Conservation (phyloP, 2,113 vertebrate genomes). For the Mixornis gularis region DNA sequence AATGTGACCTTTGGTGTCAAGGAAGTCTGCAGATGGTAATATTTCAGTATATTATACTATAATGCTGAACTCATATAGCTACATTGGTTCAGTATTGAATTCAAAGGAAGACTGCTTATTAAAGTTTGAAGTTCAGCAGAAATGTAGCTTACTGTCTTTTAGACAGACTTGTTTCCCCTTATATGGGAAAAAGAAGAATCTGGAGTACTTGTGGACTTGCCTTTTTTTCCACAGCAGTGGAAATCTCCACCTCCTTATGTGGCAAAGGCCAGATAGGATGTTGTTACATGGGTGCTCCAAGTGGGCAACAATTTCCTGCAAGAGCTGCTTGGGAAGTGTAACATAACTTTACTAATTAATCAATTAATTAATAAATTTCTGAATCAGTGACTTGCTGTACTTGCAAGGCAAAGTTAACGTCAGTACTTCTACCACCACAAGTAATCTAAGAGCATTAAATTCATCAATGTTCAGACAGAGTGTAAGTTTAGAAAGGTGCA, state of each 20-base stretch:
- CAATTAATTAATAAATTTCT: neutral
- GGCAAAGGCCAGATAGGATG: neutral
- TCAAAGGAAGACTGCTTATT: neutral
- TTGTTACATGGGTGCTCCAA: neutral
- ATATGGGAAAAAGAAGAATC: neutral
- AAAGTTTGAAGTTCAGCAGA: neutral
- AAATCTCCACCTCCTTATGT: neutral
- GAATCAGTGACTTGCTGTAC: neutral
- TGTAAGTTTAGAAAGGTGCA: neutral
- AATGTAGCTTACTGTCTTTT: neutral
- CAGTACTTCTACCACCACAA: neutral
- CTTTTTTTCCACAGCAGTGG: neutral
- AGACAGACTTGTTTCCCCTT: neutral
- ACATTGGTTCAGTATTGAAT: neutral
- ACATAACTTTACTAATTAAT: neutral
- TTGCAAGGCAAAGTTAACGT: neutral
- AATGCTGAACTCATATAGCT: neutral
- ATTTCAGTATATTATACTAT: neutral
- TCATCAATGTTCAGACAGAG: neutral
- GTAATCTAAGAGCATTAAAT: neutral
- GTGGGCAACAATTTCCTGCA: neutral
- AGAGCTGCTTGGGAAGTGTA: neutral
- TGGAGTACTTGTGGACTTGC: neutral
- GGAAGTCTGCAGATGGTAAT: neutral
- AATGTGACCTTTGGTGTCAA: constrained; percentile 5